phyloP scores from a whole-genome alignment of 2,113 vertebrate genomes.

The Phalacrocorax aristotelis region DNA sequence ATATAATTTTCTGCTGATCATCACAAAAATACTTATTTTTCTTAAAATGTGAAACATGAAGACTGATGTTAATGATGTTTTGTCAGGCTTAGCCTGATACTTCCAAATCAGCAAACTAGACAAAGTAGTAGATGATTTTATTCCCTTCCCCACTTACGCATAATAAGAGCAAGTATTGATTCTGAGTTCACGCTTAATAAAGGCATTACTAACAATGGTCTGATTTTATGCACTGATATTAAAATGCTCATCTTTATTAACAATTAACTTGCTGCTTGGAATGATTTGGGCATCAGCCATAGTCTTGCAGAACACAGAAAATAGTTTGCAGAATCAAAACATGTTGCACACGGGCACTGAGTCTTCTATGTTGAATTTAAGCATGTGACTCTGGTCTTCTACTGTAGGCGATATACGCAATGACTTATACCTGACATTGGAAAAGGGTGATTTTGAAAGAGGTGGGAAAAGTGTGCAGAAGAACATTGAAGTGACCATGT shows the following conservation, averaged over 20 bases:
- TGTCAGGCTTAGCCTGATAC: not conserved
- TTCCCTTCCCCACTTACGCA: not conserved
- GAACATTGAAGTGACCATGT: constrained; percentile 95
- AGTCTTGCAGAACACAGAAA: constrained; percentile 36
- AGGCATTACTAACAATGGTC: constrained; percentile 68
- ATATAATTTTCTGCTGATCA: not conserved
- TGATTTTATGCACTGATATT: constrained; percentile 35
- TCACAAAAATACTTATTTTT: not conserved
- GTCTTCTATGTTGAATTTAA: not conserved
- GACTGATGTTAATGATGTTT: not conserved
- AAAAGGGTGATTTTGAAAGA: constrained; percentile 94
- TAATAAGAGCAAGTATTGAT: not conserved
- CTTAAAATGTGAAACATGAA: not conserved
- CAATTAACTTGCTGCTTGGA: constrained; percentile 75
- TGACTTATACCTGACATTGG: constrained; percentile 93
- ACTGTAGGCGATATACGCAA: constrained; percentile 91
- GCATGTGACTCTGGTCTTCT: not conserved
- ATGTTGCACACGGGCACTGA: not conserved
- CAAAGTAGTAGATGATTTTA: not conserved
- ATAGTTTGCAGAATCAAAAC: not conserved
- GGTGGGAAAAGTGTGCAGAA: constrained; percentile 99
- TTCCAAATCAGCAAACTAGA: not conserved
- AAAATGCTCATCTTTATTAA: constrained; percentile 72
- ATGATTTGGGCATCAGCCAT: constrained; percentile 63
- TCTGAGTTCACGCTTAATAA: constrained; percentile 33